Percentiles rank a stretch among this genome's conserved stretches.
Evolutionary conservation across 1,140 invertebrate genomes (phyloP).

Genomic region (Drosophila obscura): DNA sequence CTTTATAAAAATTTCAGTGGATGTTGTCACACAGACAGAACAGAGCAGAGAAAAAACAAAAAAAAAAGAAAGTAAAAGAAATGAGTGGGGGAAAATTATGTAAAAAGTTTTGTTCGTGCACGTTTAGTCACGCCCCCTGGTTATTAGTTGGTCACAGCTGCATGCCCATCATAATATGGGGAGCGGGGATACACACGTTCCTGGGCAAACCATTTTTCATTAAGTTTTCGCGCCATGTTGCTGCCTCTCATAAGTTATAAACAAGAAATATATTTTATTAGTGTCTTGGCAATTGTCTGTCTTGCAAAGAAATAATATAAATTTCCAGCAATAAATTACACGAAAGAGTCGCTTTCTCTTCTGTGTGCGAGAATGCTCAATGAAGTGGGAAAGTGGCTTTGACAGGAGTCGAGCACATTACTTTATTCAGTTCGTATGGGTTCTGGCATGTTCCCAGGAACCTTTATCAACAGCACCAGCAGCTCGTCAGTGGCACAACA

Average conservation of each 20-base stretch:
- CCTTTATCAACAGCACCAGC: constrained; percentile 58
- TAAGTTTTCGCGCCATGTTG: constrained; percentile 72
- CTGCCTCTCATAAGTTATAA: constrained; percentile 52
- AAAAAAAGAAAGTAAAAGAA: constrained; percentile 16
- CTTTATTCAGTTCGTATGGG: constrained; percentile 42
- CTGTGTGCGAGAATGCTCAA: constrained; percentile 34
- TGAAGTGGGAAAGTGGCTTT: constrained; percentile 56
- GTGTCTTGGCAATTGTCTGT: constrained; percentile 57
- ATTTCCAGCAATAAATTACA: constrained; percentile 65
- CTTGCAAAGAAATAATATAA: constrained; percentile 52
- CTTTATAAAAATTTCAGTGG: constrained; percentile 58
- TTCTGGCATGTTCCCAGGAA: constrained; percentile 3
- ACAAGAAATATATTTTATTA: constrained; percentile 64
- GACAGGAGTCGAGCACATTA: constrained; percentile 44
- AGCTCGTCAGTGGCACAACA: constrained; percentile 39
- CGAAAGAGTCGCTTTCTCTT: constrained; percentile 1
- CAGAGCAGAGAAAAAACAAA: constrained; percentile 2
- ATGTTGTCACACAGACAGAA: constrained; percentile 48
- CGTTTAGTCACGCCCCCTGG: constrained; percentile 46
- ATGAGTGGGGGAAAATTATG: constrained; percentile 54
- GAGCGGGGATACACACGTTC: constrained; percentile 29
- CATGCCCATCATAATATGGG: constrained; percentile 10
- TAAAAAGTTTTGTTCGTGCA: constrained; percentile 59
- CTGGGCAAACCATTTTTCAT: constrained; percentile 67
- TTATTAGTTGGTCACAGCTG: constrained; percentile 72